Conservation (phyloP, 2,113 vertebrate genomes). For the Laticauda laticaudata region DNA sequence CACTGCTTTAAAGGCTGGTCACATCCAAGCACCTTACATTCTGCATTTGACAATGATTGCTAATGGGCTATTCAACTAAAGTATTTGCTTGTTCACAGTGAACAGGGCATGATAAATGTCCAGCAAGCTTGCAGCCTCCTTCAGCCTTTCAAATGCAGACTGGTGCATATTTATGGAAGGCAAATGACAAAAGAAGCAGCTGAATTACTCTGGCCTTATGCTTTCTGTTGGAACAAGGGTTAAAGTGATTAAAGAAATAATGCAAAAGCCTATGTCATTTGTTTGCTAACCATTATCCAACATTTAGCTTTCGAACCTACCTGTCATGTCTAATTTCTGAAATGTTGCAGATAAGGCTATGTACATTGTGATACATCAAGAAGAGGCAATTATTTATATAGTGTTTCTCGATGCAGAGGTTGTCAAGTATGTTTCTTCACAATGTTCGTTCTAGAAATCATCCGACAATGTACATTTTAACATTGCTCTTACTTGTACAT, state of each 20-base stretch:
- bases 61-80: conserved; percentile 79
- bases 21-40: conserved; percentile 78
- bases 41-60: conserved; percentile 77
- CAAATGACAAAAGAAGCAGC: conserved; percentile 72
- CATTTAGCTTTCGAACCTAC: conserved; percentile 61
- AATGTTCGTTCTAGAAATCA: neutral
- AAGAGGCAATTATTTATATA: neutral
- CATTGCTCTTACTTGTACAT: conserved; percentile 2
- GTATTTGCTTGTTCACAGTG: conserved; percentile 81
- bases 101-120: conserved; percentile 80
- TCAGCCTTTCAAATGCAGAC: conserved; percentile 76
- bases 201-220: conserved; percentile 75
- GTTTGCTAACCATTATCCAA: conserved; percentile 58
- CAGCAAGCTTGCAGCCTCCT: conserved; percentile 75
- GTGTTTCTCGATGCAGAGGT: neutral
- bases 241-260: conserved; percentile 79
- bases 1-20: conserved; percentile 73
- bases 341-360: conserved; percentile 25
- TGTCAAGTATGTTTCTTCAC: conserved; percentile 21
- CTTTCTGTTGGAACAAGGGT: conserved; percentile 72
- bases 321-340: conserved; percentile 56
- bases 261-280: conserved; percentile 68
- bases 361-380: neutral
- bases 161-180: conserved; percentile 78
- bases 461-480: neutral